phyloP scores from a whole-genome alignment of 2,113 vertebrate genomes.

The Amphiprion ocellaris region DNA sequence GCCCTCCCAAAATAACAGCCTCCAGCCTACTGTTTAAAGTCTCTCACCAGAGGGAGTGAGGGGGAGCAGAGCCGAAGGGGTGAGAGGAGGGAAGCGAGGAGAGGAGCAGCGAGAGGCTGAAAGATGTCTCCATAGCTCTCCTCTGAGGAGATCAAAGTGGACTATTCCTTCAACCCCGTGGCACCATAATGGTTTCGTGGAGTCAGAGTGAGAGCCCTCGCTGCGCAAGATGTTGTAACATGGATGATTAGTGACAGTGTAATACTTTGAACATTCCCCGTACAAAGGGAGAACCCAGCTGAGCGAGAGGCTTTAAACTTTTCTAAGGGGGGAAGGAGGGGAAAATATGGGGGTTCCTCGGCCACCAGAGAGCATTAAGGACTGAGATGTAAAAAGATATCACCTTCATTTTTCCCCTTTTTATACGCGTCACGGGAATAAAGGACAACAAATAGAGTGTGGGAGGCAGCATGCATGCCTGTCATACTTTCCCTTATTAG shows the following conservation, averaged over 20 bases:
- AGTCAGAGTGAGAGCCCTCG: constrained; percentile 77
- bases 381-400: constrained; percentile 86
- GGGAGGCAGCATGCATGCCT: constrained; percentile 78
- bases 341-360: constrained; percentile 70
- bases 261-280: constrained; percentile 81
- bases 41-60: constrained; percentile 81
- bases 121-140: constrained; percentile 79
- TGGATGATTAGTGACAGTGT: constrained; percentile 83
- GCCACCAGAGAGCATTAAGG: constrained; percentile 84
- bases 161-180: constrained; percentile 74
- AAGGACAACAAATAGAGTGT: constrained; percentile 85
- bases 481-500: constrained; percentile 79
- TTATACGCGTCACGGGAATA: constrained; percentile 85
- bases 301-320: constrained; percentile 84
- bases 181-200: constrained; percentile 70
- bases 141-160: constrained; percentile 85
- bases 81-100: constrained; percentile 32
- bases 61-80: constrained; percentile 63
- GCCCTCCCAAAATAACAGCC: constrained; percentile 86
- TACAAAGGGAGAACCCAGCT: constrained; percentile 85
- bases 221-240: constrained; percentile 75
- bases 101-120: constrained; percentile 68
- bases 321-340: constrained; percentile 49
- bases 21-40: constrained; percentile 85
- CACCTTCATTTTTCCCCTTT: constrained; percentile 83